Evolutionary conservation across 2,888 invertebrate genomes (phyloP).

Genomic region (Lymantria monacha): DNA sequence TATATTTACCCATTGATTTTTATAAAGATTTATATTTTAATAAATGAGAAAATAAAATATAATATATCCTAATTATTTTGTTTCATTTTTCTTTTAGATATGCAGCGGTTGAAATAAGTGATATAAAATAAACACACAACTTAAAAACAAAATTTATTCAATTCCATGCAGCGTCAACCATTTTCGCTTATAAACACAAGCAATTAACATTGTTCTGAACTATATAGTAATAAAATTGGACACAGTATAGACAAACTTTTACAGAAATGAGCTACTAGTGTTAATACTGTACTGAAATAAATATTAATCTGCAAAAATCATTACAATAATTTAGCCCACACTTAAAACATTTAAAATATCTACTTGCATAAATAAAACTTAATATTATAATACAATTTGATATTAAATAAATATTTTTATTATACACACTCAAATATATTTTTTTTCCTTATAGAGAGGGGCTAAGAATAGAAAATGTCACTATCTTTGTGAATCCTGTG

Average conservation of each 20-base stretch:
- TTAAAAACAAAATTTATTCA: slow-evolving; percentile 58
- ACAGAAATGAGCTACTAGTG: neutral
- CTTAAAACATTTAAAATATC: no score
- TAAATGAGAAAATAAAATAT: neutral
- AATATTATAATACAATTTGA: no score
- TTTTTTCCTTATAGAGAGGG: no score
- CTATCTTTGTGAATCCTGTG: no score
- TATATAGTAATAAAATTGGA: slow-evolving; percentile 8
- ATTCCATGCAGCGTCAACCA: slow-evolving; percentile 60
- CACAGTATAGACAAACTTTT: slow-evolving; percentile 7
- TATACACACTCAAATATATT: no score
- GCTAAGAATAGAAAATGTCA: no score
- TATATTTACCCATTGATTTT: neutral
- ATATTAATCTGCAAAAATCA: no score
- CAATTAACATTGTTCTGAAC: slow-evolving; percentile 38
- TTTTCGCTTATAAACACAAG: slow-evolving; percentile 52
- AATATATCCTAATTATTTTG: neutral
- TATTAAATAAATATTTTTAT: no score
- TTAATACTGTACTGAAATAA: no score
- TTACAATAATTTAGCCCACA: no score
- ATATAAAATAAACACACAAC: slow-evolving; percentile 24
- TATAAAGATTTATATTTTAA: neutral
- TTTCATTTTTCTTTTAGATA: no score
- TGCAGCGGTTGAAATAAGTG: neutral
- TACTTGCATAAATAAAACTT: no score